Evolutionary conservation across 2,797 vertebrate species (phyloP).

Genomic region (Argya squamiceps): DNA sequence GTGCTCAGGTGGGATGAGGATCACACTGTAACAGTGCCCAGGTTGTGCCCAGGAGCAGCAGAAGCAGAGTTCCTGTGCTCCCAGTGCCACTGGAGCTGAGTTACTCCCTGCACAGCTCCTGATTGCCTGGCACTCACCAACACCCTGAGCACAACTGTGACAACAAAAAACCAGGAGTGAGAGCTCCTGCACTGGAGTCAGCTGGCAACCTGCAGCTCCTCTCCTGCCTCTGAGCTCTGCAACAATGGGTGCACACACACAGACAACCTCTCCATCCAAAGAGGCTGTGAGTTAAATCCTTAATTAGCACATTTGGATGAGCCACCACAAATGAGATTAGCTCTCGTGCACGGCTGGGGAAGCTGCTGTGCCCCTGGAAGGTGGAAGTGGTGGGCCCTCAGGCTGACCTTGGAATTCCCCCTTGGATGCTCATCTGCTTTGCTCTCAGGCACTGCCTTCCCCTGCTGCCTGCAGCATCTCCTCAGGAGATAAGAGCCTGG

Average conservation of each 20-base stretch:
- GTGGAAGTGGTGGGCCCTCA: not conserved
- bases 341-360: not conserved
- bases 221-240: not conserved
- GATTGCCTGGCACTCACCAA: not conserved
- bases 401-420: slow-evolving; percentile 66
- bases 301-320: slow-evolving; percentile 46
- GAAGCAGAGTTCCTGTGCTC: not conserved
- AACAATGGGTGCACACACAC: slow-evolving; percentile 3
- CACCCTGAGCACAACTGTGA: not conserved
- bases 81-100: not conserved
- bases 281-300: slow-evolving; percentile 24
- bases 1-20: not conserved
- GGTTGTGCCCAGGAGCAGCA: not conserved
- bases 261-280: not conserved
- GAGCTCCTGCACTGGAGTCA: not conserved
- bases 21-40: not conserved
- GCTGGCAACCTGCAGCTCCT: not conserved
- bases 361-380: not conserved
- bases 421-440: slow-evolving; percentile 15
- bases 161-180: not conserved
- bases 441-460: not conserved
- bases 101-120: not conserved
- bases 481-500: not conserved
- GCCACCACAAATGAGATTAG: slow-evolving; percentile 26
- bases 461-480: not conserved